Evolutionary conservation across 2,888 invertebrate genomes (phyloP).

Genomic region (Elysia crispata): DNA sequence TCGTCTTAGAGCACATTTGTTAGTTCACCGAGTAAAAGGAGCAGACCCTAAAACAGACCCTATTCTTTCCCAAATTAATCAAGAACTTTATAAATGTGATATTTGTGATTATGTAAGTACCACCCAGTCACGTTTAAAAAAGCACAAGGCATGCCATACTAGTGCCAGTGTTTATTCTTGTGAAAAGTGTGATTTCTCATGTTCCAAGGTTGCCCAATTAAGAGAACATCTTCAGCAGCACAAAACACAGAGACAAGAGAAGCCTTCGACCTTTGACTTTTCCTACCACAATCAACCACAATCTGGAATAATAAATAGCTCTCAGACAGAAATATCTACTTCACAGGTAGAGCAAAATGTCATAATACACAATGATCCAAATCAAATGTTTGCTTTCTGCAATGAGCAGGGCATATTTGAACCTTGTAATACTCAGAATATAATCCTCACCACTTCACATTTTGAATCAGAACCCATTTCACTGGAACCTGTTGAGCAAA

Average conservation of each 20-base stretch:
- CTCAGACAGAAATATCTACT: too few species aligned
- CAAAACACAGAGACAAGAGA: not conserved
- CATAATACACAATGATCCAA: too few species aligned
- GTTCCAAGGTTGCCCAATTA: not conserved
- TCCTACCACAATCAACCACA: too few species aligned
- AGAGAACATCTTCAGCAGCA: slow-evolving; percentile 2
- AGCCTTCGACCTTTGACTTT: not conserved
- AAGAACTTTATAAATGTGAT: slow-evolving; percentile 33
- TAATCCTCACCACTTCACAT: slow-evolving; percentile 25
- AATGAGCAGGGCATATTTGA: too few species aligned
- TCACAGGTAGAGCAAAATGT: too few species aligned
- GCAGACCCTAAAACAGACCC: not conserved
- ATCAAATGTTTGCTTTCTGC: too few species aligned
- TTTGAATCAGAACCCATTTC: slow-evolving; percentile 1
- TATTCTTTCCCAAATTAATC: slow-evolving; percentile 25
- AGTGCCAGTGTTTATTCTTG: slow-evolving; percentile 24
- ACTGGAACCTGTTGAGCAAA: slow-evolving; percentile 2
- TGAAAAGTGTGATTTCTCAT: slow-evolving; percentile 19
- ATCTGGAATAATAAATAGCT: not conserved
- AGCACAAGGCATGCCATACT: slow-evolving; percentile 37
- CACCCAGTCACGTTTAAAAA: slow-evolving; percentile 30
- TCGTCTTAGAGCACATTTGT: slow-evolving; percentile 40
- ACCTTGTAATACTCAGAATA: not conserved
- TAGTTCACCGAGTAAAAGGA: slow-evolving; percentile 33
- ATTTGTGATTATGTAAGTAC: slow-evolving; percentile 43